Evolutionary conservation across 2,888 invertebrate genomes (phyloP), one percentile per base, ranked within the genome.

Genomic region (Aricia artaxerxes): DNA sequence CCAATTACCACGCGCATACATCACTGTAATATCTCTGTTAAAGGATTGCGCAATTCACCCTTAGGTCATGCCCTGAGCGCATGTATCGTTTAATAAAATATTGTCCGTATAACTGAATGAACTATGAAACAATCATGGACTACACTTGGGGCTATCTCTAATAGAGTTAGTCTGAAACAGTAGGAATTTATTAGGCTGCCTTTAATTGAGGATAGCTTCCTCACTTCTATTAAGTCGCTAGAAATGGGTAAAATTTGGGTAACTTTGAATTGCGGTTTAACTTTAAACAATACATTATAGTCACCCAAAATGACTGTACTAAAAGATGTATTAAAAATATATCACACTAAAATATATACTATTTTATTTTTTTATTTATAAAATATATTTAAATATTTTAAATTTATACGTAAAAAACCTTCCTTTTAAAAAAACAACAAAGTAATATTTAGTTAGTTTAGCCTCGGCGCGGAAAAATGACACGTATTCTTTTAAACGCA

Each of bases 21-120:
- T 24, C 31, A 1, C 82, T 82, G 81, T 84, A 84, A 86, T 87
- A 86, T 84, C 86, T 86, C 84, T 85, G 85, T 85, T 83, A 84
- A 81, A 60, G 78, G 24, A 81, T 80, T 82, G 77, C 80, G 79
- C 75, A 82, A 85, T 84, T 83, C 83, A 78, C 82, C 79, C 77
- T 73, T n/a, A 35, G 77, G 72, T 75, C 44, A 35, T n/a, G 49
- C 16, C 44, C 44, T 31, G 44, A 44, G 44, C 61, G 57, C 3
- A 24, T 49, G 31, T 75, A 53, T 76, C 31, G 31, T 31, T 7
- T 57, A 76, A 76, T 76, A 3, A 75, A 75, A 75, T 75, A 76
- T 76, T 76, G 76, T 35, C 35, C 49, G 4, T 53, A 53, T 35
- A 53, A 57, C 53, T 49, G 44, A 75, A 75, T 24, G 44, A 69